Evolutionary conservation across 1,140 invertebrate species (phyloP).

Genomic region (Anthonomus grandis): DNA sequence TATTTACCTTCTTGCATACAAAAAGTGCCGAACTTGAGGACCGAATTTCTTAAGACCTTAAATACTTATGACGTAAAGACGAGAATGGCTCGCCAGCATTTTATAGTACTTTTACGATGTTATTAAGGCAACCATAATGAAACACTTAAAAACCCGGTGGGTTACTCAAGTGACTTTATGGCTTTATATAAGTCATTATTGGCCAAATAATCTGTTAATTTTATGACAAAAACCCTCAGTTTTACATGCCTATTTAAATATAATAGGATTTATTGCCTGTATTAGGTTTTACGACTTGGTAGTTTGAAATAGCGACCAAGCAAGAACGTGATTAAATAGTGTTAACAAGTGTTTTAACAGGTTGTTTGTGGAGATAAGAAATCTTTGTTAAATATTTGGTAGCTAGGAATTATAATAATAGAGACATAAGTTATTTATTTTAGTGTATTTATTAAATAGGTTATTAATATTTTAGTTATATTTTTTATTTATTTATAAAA

Average conservation of each 20-base stretch:
- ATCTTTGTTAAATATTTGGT: no score
- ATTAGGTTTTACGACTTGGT: conserved; percentile 13
- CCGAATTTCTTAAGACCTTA: conserved; percentile 7
- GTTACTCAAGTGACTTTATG: conserved; percentile 28
- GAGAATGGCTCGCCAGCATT: conserved; percentile 18
- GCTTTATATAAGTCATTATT: conserved; percentile 32
- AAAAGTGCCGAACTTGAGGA: conserved; percentile 32
- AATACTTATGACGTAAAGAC: conserved; percentile 7
- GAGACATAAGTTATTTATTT: no score
- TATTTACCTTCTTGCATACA: conserved; percentile 39
- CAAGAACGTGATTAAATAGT: no score
- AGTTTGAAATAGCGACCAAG: no score
- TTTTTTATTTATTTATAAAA: no score
- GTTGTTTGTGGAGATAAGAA: no score
- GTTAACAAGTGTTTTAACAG: no score
- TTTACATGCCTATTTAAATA: conserved; percentile 23
- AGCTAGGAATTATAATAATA: no score
- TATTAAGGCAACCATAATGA: conserved; percentile 27
- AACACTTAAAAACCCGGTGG: conserved; percentile 25
- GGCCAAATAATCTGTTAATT: conserved; percentile 25
- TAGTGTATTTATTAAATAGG: no score
- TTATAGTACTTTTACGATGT: conserved; percentile 30
- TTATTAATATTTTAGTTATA: no score
- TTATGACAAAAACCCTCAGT: conserved; percentile 20
- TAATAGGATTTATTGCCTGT: conserved; percentile 12